These are phyloP conservation scores for Macrophya annulata DNA, from an alignment of 2,888 invertebrate species.

Conservation along the genomic window DNA sequence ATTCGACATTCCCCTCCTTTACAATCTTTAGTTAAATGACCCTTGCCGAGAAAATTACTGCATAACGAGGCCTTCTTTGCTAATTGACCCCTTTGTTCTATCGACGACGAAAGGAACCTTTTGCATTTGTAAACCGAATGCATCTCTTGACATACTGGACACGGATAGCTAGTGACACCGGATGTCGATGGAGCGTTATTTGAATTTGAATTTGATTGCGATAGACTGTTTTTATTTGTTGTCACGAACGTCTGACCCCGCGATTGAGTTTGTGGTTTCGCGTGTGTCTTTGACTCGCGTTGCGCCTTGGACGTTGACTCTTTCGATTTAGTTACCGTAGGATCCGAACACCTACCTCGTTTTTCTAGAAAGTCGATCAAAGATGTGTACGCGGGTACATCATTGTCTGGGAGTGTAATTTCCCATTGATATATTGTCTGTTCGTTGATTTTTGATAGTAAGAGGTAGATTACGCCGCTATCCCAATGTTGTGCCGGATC, in stretches of 20 bases:
- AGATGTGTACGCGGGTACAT: conserved; percentile 37
- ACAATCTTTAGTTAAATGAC: conserved; percentile 13
- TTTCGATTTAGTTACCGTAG: conserved; percentile 1
- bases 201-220: background rate
- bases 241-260: background rate
- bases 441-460: conserved; percentile 51
- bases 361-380: conserved; percentile 57
- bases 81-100: conserved; percentile 53
- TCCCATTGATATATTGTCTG: conserved; percentile 57
- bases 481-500: conserved; percentile 56
- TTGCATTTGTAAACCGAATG: conserved; percentile 61
- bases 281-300: background rate
- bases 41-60: conserved; percentile 54
- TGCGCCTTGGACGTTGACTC: background rate
- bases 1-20: background rate
- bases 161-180: conserved; percentile 31
- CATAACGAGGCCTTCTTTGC: conserved; percentile 55
- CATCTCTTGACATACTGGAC: conserved; percentile 58
- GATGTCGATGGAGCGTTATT: background rate
- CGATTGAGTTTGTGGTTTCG: background rate
- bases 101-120: conserved; percentile 52
- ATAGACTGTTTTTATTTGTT: background rate
- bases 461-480: background rate
- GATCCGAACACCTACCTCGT: conserved; percentile 55
- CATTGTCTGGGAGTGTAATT: conserved; percentile 54